phyloP scores from a whole-genome alignment of 30 jellyfish, hydroid and myxozoan species.

The Catostylus mosaicus region DNA sequence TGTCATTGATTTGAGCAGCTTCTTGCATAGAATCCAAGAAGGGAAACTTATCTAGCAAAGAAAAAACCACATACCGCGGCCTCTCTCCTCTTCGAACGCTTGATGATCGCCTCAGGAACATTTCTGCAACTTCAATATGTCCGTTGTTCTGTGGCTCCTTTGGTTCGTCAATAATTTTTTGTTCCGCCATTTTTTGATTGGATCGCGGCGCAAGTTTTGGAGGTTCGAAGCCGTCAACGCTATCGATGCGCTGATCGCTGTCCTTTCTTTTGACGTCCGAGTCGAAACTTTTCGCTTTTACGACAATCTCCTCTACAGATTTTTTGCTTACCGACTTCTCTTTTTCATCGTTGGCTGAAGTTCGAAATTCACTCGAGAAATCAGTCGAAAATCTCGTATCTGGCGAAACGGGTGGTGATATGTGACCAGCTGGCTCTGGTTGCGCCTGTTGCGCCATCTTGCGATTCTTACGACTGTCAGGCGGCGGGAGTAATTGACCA shows the following conservation, averaged over 20 bases:
- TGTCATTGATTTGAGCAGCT: too few relatives aligned
- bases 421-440: slow-evolving; percentile 20
- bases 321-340: slow-evolving; percentile 12
- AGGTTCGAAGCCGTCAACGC: slow-evolving; percentile 51
- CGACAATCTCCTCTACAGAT: slow-evolving; percentile 2
- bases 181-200: not conserved
- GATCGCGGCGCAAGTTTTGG: slow-evolving; percentile 47
- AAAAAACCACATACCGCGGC: slow-evolving; percentile 49
- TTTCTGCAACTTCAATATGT: not conserved
- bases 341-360: slow-evolving; percentile 6
- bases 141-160: not conserved
- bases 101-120: slow-evolving; percentile 35
- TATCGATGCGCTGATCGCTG: not conserved
- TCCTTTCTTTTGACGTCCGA: not conserved
- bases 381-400: slow-evolving; percentile 28
- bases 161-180: not conserved
- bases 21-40: too few relatives aligned
- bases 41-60: not conserved
- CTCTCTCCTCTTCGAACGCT: slow-evolving; percentile 62
- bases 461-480: slow-evolving; percentile 69
- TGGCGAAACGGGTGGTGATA: slow-evolving; percentile 71
- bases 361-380: slow-evolving; percentile 5
- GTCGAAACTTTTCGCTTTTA: not conserved
- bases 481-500: slow-evolving; percentile 98
- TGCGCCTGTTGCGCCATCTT: slow-evolving; percentile 58